Evolutionary conservation across 2,113 vertebrate species (phyloP).

Genomic region (Struthio camelus): DNA sequence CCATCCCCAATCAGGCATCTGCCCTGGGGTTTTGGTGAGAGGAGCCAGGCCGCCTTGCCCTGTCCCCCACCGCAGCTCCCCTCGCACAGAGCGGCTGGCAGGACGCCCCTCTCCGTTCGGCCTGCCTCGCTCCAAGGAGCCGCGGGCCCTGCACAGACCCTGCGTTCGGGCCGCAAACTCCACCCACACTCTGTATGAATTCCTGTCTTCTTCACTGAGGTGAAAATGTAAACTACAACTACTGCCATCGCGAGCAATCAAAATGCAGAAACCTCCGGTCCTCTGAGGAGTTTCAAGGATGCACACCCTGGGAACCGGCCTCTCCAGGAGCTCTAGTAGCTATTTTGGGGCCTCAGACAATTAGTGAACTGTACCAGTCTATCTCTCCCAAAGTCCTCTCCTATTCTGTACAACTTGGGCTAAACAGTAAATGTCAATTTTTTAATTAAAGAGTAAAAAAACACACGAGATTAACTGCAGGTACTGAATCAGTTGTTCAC

Average conservation of each 20-base stretch:
- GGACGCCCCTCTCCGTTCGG: too few relatives aligned
- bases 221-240: neutral
- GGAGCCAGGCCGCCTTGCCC: neutral
- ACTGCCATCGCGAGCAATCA: neutral
- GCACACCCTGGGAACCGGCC: fast-evolving
- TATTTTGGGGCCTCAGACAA: neutral
- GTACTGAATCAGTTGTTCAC: fast-evolving
- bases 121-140: neutral
- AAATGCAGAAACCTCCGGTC: fast-evolving
- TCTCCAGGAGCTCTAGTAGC: neutral
- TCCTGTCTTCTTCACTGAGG: fast-evolving
- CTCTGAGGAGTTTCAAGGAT: fast-evolving
- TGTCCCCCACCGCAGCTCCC: too few relatives aligned
- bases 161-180: neutral
- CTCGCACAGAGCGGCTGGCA: too few relatives aligned
- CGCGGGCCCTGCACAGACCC: neutral
- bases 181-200: fast-evolving
- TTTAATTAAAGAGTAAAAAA: neutral
- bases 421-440: fast-evolving
- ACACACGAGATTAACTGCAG: neutral
- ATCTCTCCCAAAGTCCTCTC: neutral
- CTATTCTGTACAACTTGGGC: neutral
- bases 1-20: neutral
- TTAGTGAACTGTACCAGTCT: neutral
- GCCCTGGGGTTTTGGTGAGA: neutral